Evolutionary conservation across 2,888 invertebrate species (phyloP).

Genomic region (Drosophila tanythrix): DNA sequence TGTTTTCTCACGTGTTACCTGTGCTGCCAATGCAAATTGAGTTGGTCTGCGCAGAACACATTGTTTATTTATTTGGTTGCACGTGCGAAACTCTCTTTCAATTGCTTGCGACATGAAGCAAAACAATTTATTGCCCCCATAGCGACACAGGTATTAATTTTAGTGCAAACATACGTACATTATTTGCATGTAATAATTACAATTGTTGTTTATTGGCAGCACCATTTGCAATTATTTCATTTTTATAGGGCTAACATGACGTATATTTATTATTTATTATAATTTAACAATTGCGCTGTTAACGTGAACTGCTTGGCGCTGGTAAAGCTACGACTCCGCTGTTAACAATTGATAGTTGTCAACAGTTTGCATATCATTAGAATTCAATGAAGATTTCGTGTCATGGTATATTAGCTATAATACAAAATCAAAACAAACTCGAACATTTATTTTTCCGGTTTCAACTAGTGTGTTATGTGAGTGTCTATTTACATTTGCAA

Average conservation of each 20-base stretch:
- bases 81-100: slow-evolving; percentile 56
- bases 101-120: slow-evolving; percentile 45
- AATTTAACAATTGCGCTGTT: slow-evolving; percentile 14
- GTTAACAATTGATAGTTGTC: slow-evolving; percentile 24
- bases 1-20: slow-evolving; percentile 71
- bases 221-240: background rate
- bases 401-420: slow-evolving; percentile 37
- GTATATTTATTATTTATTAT: slow-evolving; percentile 10
- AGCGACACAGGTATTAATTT: background rate
- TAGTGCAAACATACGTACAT: no score
- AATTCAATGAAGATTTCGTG: slow-evolving; percentile 34
- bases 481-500: slow-evolving; percentile 39
- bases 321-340: slow-evolving; percentile 21
- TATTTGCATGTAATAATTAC: slow-evolving; percentile 20
- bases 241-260: slow-evolving; percentile 4
- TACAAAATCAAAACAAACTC: slow-evolving; percentile 12
- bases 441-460: slow-evolving; percentile 4
- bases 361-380: slow-evolving; percentile 4
- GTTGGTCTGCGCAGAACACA: slow-evolving; percentile 39
- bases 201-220: slow-evolving; percentile 9
- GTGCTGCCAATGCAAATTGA: slow-evolving; percentile 66
- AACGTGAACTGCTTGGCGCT: slow-evolving; percentile 27
- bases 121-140: background rate
- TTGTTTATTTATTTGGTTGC: slow-evolving; percentile 68
- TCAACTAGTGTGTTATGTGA: background rate